A percentile compares a stretch with the other conserved stretches of the same genome.
Evolutionary conservation across 1,140 invertebrate species (phyloP).

Genomic region (Drosophila pandora): DNA sequence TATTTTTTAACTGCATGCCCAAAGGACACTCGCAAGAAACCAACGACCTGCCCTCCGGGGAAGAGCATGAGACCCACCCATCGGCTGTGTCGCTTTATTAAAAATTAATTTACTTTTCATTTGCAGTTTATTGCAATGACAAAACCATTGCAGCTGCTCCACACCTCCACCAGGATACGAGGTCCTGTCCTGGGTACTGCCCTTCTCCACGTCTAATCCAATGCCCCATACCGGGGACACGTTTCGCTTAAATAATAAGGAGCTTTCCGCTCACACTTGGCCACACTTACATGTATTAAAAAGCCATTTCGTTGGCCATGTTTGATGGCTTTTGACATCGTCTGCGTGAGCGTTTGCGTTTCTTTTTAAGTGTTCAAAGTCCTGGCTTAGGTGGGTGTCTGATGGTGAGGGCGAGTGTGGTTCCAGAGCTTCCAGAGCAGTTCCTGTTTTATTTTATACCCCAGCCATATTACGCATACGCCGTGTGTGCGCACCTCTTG

Average conservation of each 20-base stretch:
- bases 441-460: slow-evolving; percentile 55
- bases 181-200: slow-evolving; percentile 7
- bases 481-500: slow-evolving; percentile 40
- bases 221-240: slow-evolving; percentile 4
- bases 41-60: neutral
- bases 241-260: slow-evolving; percentile 52
- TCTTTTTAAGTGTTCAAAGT: slow-evolving; percentile 51
- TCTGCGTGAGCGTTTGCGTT: slow-evolving; percentile 52
- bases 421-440: slow-evolving; percentile 6
- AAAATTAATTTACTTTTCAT: slow-evolving; percentile 82
- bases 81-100: slow-evolving; percentile 73
- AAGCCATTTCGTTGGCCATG: slow-evolving; percentile 77
- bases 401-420: neutral
- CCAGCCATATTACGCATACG: slow-evolving; percentile 65
- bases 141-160: slow-evolving; percentile 60
- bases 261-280: slow-evolving; percentile 43
- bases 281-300: slow-evolving; percentile 77
- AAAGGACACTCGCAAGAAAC: slow-evolving; percentile 16
- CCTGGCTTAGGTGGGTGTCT: slow-evolving; percentile 32
- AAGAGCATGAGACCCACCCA: neutral
- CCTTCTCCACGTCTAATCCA: slow-evolving; percentile 3
- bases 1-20: neutral
- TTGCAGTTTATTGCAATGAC: slow-evolving; percentile 79
- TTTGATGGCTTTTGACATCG: slow-evolving; percentile 75
- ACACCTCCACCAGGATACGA: neutral